These are phyloP conservation scores for Graptemys geographica DNA, from an alignment of 2,797 vertebrate species.

Conservation along the genomic window DNA sequence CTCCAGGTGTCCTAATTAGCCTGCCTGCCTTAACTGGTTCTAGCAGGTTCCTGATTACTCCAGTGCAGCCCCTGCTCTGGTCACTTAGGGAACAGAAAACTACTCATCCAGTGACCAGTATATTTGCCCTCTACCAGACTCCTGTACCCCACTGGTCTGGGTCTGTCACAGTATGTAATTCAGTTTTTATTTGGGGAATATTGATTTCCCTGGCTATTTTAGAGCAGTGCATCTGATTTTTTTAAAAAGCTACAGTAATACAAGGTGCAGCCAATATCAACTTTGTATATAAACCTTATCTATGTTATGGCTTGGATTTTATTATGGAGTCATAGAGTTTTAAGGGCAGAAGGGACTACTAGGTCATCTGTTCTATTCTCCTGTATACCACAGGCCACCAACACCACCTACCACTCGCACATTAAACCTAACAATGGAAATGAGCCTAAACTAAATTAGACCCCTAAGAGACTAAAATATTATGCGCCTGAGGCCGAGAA, in stretches of 20 bases:
- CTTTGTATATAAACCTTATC: neutral
- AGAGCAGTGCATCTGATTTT: neutral
- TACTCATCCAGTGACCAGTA: too few relatives aligned
- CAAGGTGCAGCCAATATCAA: neutral
- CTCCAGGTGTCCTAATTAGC: too few relatives aligned
- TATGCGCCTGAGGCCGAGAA: neutral
- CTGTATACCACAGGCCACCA: neutral
- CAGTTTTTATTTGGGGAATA: neutral
- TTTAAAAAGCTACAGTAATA: neutral
- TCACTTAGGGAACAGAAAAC: too few relatives aligned
- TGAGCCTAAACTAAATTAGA: neutral
- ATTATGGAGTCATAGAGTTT: neutral
- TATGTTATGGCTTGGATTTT: neutral
- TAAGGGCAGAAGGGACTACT: neutral
- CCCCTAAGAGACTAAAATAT: neutral
- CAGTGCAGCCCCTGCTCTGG: too few relatives aligned
- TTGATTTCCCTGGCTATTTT: neutral
- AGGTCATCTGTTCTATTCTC: neutral
- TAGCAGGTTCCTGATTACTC: too few relatives aligned
- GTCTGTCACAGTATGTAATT: neutral
- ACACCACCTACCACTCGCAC: neutral
- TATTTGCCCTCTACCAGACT: too few relatives aligned
- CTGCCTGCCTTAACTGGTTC: too few relatives aligned
- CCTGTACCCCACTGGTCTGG: too few relatives aligned
- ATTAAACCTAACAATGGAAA: neutral